Evolutionary conservation across 2,888 invertebrate species (phyloP), one percentile per base, ranked within the genome.

Genomic region (Oscheius onirici): DNA sequence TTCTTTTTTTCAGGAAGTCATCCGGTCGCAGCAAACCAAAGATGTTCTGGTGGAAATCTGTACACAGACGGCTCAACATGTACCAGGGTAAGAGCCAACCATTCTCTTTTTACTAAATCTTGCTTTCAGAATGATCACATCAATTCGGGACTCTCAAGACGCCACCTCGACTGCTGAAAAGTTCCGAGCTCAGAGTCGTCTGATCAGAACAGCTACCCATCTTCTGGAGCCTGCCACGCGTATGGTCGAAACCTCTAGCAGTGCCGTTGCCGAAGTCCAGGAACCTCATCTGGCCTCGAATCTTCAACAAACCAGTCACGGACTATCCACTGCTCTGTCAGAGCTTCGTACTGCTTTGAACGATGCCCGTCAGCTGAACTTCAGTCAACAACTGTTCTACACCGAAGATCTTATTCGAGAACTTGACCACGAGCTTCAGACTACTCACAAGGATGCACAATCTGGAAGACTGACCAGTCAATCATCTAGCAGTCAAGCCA

Each of bases 261-360:
- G 93, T 0, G 92, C 93, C 2, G 90, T 95, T 71, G 95, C 95
- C 0, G 93, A 94, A 0, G 92, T 96, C 0, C 89, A 90, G 0
- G 94, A 95, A 87, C 69, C 71, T 15, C 78, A 86, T 71, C 67
- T 78, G 34, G 85, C 86, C 13, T 69, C 79, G 1, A 74, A 76
- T 43, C 78, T 86, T 8, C 82, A 84, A 20, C 73, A 78, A 15
- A 76, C 82, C n/a, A 71, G 49, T 93, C 93, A 86, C 46, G 91
- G 92, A 67, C 88, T 91, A 84, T 87, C 88, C 6, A 88, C 88
- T 11, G 88, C 89, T 1, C 89, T 93, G 57, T 91, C 92, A 0
- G 93, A 93, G 69, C 90, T 94, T 52, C 86, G 91, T 57, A 88
- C 89, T n/a, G 89, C 91, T 26, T 86, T 91, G 11, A 89, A 89